Conservation (phyloP, 2,113 vertebrate genomes). For the Grantiella picta region DNA sequence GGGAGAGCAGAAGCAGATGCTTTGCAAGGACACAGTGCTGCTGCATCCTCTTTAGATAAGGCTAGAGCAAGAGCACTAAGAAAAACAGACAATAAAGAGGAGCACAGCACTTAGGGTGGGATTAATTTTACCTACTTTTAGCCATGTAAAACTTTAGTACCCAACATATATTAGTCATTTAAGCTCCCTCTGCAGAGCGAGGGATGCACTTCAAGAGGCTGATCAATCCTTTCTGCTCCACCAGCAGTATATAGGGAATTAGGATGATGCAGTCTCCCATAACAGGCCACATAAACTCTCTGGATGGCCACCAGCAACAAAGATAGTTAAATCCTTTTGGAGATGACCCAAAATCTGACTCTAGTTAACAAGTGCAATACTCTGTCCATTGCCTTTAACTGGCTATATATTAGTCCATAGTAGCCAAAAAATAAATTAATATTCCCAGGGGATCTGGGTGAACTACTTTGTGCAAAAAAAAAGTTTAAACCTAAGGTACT, state of each 20-base stretch:
- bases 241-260: neutral
- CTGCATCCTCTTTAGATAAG: neutral
- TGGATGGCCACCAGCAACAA: neutral
- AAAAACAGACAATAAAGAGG: neutral
- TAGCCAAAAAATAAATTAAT: neutral
- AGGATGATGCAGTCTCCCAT: neutral
- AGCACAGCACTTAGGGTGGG: neutral
- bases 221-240: neutral
- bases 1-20: neutral
- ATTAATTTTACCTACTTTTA: neutral
- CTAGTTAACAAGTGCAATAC: neutral
- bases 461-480: neutral
- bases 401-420: neutral
- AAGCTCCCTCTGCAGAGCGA: neutral
- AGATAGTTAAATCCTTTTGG: neutral
- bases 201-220: neutral
- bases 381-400: neutral
- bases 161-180: neutral
- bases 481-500: neutral
- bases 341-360: neutral
- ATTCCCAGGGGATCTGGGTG: neutral
- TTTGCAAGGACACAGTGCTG: neutral
- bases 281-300: neutral
- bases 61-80: neutral
- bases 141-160: neutral